Percentiles rank a stretch among this genome's conserved stretches.
Evolutionary conservation across 35 echinoderm and acorn worm species (phyloP).

Genomic region (Ophioderma brevispina): DNA sequence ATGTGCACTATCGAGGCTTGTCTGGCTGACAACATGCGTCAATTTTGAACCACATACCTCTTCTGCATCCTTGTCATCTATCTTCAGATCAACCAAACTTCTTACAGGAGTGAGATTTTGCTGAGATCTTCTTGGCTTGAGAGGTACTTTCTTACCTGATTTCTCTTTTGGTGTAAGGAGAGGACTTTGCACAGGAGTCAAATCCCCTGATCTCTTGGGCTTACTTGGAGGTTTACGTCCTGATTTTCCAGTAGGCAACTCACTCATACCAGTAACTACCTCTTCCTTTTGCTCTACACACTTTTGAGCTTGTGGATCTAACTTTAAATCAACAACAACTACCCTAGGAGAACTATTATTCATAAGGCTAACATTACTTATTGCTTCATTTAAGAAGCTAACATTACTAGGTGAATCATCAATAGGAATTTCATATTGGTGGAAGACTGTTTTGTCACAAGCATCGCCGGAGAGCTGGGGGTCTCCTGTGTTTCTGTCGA

Average conservation of each 20-base stretch:
- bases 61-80: neutral
- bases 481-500: conserved; percentile 20
- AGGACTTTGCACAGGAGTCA: neutral
- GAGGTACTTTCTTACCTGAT: neutral
- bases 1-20: neutral
- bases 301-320: neutral
- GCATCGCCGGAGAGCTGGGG: conserved; percentile 58
- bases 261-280: no score
- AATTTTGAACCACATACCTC: neutral
- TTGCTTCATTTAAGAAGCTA: neutral
- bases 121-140: neutral
- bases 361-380: neutral
- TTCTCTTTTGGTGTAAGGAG: neutral
- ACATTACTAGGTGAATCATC: neutral
- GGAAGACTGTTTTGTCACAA: conserved; percentile 15
- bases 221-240: neutral
- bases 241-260: no score
- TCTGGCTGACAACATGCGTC: neutral
- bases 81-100: neutral
- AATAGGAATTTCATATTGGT: conserved; percentile 1
- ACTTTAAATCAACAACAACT: conserved; percentile 40
- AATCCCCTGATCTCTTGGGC: neutral
- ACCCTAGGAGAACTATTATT: conserved; percentile 47
- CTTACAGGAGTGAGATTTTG: neutral
- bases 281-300: neutral